Percentiles rank a stretch among this genome's conserved stretches.
Evolutionary conservation across 2,888 invertebrate species (phyloP).

Genomic region (Nephrotoma appendiculata): DNA sequence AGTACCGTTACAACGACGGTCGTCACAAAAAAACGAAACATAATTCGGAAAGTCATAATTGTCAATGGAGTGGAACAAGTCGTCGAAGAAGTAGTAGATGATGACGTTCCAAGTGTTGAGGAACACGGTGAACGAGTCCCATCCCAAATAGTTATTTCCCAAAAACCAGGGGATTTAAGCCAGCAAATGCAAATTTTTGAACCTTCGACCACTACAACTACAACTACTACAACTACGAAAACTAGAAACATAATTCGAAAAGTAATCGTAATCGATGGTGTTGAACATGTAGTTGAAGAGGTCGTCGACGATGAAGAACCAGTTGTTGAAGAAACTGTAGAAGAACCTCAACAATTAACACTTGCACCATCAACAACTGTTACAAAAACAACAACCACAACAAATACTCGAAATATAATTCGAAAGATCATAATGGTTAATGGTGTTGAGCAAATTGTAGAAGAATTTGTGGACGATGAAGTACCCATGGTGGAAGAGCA

Average conservation of each 20-base stretch:
- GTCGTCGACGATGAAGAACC: constrained; percentile 47
- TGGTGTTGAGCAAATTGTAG: neutral
- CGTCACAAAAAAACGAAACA: neutral
- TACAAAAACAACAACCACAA: neutral
- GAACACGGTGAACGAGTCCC: constrained; percentile 1
- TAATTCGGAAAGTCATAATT: neutral
- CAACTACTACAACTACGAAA: constrained; percentile 58
- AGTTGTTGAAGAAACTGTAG: neutral
- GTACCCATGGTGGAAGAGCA: neutral
- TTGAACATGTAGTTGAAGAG: constrained; percentile 72
- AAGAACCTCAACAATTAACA: neutral
- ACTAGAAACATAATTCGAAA: constrained; percentile 60
- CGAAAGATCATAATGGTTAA: neutral
- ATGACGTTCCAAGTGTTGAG: neutral
- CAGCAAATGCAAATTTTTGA: neutral
- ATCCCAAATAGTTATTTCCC: neutral
- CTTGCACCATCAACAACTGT: neutral
- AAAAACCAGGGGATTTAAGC: neutral
- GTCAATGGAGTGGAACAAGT: constrained; percentile 3
- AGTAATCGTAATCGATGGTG: constrained; percentile 65
- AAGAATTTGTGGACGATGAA: neutral
- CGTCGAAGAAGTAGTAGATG: constrained; percentile 7
- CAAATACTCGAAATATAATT: neutral
- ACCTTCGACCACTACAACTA: constrained; percentile 19
- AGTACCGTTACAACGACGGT: neutral